Conservation (phyloP, 2,113 vertebrate species). For the Daphoenositta chrysoptera region DNA sequence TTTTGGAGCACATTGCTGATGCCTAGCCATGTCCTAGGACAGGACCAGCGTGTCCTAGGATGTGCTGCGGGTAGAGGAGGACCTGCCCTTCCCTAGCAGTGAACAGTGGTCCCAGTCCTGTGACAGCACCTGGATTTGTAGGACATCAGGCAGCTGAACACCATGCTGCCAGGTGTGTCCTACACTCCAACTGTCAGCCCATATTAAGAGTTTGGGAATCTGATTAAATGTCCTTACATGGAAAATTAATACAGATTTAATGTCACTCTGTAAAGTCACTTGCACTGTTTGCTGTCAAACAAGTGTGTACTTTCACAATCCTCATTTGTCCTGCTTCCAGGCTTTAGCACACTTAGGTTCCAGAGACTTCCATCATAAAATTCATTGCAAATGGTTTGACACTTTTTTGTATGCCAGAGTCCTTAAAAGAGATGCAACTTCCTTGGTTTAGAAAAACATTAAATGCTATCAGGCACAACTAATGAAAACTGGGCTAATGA, state of each 20-base stretch:
- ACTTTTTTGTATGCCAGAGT: background rate
- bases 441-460: background rate
- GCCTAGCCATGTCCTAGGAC: background rate
- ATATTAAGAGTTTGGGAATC: background rate
- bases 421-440: background rate
- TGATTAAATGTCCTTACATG: background rate
- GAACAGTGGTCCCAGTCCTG: rapidly evolving
- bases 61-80: rapidly evolving
- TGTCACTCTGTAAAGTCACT: background rate
- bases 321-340: background rate
- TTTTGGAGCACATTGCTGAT: background rate
- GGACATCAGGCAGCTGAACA: background rate
- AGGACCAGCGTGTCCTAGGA: background rate
- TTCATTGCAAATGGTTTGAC: background rate
- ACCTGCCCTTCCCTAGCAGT: rapidly evolving
- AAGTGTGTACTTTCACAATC: background rate
- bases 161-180: background rate
- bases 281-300: background rate
- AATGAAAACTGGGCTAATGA: background rate
- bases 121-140: too few species aligned
- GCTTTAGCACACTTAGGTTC: background rate
- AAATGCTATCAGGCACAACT: background rate
- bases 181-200: background rate
- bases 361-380: background rate
- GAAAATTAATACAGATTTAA: background rate